A percentile compares a stretch with the other conserved stretches of the same genome.
phyloP scores from a whole-genome alignment of 2,113 vertebrate species.

The Syngnathus typhle region DNA sequence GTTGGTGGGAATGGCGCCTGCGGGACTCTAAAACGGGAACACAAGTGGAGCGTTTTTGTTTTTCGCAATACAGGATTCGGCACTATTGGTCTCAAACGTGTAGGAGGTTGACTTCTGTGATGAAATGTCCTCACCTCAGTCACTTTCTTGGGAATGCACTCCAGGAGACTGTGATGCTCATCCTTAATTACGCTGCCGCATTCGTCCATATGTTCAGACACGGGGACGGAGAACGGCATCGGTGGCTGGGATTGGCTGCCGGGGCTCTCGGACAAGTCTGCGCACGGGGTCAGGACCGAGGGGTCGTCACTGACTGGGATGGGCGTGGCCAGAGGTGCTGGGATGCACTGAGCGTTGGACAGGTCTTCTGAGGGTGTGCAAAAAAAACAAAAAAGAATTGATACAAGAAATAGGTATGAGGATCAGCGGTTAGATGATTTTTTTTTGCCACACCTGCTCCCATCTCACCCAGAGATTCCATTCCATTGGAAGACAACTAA shows the following conservation, averaged over 20 bases:
- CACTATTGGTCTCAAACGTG: too few relatives aligned
- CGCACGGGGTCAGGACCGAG: slow-evolving; percentile 64
- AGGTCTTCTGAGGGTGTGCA: slow-evolving; percentile 44
- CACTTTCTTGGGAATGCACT: slow-evolving; percentile 80
- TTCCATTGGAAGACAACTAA: slow-evolving; percentile 82
- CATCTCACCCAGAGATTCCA: slow-evolving; percentile 88
- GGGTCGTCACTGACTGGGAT: slow-evolving; percentile 76
- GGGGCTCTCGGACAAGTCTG: slow-evolving; percentile 71
- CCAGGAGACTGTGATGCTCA: slow-evolving; percentile 85
- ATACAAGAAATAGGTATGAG: background rate
- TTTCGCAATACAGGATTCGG: too few relatives aligned
- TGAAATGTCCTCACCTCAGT: slow-evolving; percentile 73
- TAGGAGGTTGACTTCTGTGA: background rate
- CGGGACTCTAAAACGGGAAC: slow-evolving; percentile 64
- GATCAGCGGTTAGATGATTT: background rate
- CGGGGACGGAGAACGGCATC: slow-evolving; percentile 75
- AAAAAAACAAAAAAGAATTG: background rate
- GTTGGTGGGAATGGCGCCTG: slow-evolving; percentile 83
- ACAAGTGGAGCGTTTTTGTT: too few relatives aligned
- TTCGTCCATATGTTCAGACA: slow-evolving; percentile 84
- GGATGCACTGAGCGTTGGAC: slow-evolving; percentile 75
- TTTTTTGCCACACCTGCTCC: slow-evolving; percentile 75
- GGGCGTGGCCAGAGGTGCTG: slow-evolving; percentile 73
- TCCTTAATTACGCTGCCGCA: slow-evolving; percentile 83
- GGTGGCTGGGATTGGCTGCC: slow-evolving; percentile 69